Base-by-base conservation (phyloP, 1,140 invertebrate species). In the Pachypeltis micranthus region DNA sequence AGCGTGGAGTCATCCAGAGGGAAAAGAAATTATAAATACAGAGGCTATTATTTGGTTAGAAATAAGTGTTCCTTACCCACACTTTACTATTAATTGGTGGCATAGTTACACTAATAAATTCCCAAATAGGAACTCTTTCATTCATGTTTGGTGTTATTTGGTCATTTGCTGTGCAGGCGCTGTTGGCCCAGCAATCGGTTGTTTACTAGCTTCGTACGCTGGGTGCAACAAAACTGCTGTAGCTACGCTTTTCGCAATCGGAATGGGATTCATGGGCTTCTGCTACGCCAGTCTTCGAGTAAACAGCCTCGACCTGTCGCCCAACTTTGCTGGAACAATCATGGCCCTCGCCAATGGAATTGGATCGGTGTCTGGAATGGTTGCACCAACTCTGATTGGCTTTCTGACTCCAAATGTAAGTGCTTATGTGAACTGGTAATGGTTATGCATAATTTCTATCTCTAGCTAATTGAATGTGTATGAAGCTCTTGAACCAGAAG, bases 271-370 rank as follows among this genome's bases (percentile, higher is more conserved):
- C 23, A 84, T 86, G 77, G 87, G 60, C 74, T 82, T 80, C 63
- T 89, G 78, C 68, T 83, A 82, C 66, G 79, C 81, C 0, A 82
- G 83, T 21, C 80, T 85, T 71, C 82, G 83, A 67, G 83, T 89
- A 10, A 89, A 90, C 69, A 85, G 86, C 1, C 75, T 90, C 57
- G 88, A 91, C 72, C 79, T 91, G 62, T 87, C 86, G 67, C 83
- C 85, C 27, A 85, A 87, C 67, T 90, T 82, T 71, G 85, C 88
- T 3, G 88, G 86, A 62, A 84, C 84, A 0, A 73, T 90, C 51
- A 89, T 89, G 86, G 88, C 86, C 0, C 76, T 91, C 3, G 82
- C 86, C 0, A 90, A 90, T 67, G 88, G 87, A 0, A 77, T 87
- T 44, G 87, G 87, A 0, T 85, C 87, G 0, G 70, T 91, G 28